Base-by-base conservation (phyloP, 2,888 invertebrate species). In the Sphaeridia pumilis region DNA sequence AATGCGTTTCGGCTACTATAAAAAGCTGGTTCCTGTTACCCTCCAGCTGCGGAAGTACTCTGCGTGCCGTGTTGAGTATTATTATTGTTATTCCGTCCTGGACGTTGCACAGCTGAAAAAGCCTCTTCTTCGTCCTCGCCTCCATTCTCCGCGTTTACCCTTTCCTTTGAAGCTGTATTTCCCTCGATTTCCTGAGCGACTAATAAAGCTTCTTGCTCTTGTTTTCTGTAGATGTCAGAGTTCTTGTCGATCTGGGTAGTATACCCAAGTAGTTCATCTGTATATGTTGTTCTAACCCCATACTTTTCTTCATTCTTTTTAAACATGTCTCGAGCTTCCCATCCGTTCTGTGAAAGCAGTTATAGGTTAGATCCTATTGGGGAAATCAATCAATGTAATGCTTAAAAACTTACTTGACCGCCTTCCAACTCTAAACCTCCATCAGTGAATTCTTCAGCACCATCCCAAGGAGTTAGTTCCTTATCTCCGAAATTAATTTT, bases 311-410 rank as follows among this genome's bases (percentile, higher is more conserved):
- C 88, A 73, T 95, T 95, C 70, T 84, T 87, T 60, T 83, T 78
- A 73, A 97, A 97, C 95, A 97, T 97, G 65, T 95, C 94, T 71
- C 85, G 82, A 2, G 86, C 84, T 75, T 93, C 89, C 95, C 97
- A 97, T 55, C 95, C 95, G 75, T 92, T 92, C 72, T 73, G 31
- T 31, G 31, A 14, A 12, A 44, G 20, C n/a, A 20, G 21, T 17
- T 14, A 17, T n/a, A 31, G 31, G 31, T 10, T 31, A 31, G n/a
- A n/a, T n/a, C n/a, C n/a, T n/a, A n/a, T n/a, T n/a, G n/a, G n/a
- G n/a, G n/a, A n/a, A n/a, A n/a, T n/a, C n/a, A n/a, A n/a, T n/a
- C n/a, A n/a, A n/a, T n/a, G n/a, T n/a, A n/a, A 31, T 14, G 10
- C 14, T 14, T 10, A 10, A 31, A 31, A 31, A 31, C 31, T 31